Evolutionary conservation across 1,140 invertebrate species (phyloP).

Genomic region (Drosophila subobscura): DNA sequence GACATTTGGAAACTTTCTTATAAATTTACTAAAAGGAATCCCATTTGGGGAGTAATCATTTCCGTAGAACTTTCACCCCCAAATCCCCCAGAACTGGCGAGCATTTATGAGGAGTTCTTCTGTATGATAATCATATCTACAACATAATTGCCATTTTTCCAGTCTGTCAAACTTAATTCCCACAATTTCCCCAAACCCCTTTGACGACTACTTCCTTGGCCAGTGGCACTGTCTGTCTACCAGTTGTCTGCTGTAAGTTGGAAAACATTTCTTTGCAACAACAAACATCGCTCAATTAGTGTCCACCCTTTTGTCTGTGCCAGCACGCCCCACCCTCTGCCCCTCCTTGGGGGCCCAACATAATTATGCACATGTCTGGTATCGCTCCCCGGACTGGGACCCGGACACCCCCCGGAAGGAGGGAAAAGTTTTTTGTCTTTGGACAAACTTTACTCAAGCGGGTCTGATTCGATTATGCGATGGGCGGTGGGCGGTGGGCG

Average conservation of each 20-base stretch:
- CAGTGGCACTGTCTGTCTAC: constrained; percentile 66
- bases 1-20: constrained; percentile 26
- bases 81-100: constrained; percentile 16
- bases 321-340: neutral
- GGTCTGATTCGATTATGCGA: constrained; percentile 70
- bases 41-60: constrained; percentile 29
- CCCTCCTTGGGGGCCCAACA: constrained; percentile 35
- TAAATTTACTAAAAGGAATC: constrained; percentile 34
- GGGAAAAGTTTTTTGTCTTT: constrained; percentile 55
- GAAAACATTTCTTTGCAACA: constrained; percentile 53
- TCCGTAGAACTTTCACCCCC: constrained; percentile 26
- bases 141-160: constrained; percentile 67
- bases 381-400: neutral
- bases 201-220: constrained; percentile 29
- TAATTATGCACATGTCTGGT: constrained; percentile 77
- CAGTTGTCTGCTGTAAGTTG: constrained; percentile 56
- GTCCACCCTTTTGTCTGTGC: constrained; percentile 56
- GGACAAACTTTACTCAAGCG: constrained; percentile 71
- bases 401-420: neutral
- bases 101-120: constrained; percentile 44
- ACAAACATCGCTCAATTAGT: constrained; percentile 59
- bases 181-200: constrained; percentile 25
- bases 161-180: constrained; percentile 69
- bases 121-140: constrained; percentile 49
- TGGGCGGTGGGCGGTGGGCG: constrained; percentile 9